Conservation (phyloP, 2,113 vertebrate genomes). For the Chloropsis cyanopogon region DNA sequence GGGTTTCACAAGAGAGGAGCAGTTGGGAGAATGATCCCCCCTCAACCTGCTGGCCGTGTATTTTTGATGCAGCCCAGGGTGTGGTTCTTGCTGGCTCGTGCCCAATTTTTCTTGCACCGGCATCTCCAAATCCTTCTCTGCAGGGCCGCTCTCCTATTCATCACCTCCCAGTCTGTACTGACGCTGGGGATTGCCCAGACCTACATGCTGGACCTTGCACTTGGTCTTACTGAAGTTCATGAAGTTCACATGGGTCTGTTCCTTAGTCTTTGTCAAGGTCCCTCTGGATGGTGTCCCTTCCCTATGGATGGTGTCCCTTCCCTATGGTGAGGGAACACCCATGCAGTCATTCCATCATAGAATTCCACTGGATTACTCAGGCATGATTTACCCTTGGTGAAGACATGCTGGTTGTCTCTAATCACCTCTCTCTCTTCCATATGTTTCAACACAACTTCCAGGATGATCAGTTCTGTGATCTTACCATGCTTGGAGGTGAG, state of each 20-base stretch:
- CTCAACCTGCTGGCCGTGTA: background rate
- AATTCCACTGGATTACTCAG: background rate
- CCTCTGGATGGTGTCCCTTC: background rate
- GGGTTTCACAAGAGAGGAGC: accelerated
- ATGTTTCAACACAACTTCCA: background rate
- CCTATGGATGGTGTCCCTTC: background rate
- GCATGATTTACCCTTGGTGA: background rate
- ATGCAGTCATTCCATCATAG: background rate
- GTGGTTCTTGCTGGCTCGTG: background rate
- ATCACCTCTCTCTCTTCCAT: background rate
- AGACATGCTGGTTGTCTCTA: background rate
- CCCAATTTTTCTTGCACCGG: accelerated
- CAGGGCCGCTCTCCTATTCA: background rate
- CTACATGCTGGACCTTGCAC: background rate
- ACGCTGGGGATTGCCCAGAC: background rate
- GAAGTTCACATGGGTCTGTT: background rate
- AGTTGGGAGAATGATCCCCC: background rate
- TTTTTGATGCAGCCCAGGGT: background rate
- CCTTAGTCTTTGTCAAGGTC: background rate
- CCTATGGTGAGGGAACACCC: background rate
- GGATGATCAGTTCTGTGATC: background rate
- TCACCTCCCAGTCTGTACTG: background rate
- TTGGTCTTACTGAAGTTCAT: background rate
- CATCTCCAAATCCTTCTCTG: background rate
- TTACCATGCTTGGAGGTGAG: background rate